Evolutionary conservation across 2,113 vertebrate species (phyloP), one percentile per base, ranked within the genome.

Genomic region (Cynopterus brachyotis): DNA sequence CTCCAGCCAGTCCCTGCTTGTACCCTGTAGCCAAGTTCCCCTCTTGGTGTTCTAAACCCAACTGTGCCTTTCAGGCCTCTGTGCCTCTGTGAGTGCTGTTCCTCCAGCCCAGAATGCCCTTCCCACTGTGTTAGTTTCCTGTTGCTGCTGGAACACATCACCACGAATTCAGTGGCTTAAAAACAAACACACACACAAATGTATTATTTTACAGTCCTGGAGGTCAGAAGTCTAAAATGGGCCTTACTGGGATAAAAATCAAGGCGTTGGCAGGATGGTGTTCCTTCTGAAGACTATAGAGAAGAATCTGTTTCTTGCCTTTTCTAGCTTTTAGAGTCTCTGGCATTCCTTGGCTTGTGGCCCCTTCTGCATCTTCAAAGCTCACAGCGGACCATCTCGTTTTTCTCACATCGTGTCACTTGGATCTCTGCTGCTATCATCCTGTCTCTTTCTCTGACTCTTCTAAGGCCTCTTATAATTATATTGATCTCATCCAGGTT

Each of bases 311-410:
- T 67, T 57, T 75, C 70, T 76, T 76, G 86, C 32, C 24, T 90
- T 67, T n/a, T 67, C 19, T 40, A 50, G 79, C 37, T 59, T 67
- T 67, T 28, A 0, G 13, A 67, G 86, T 9, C 32, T 57, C 47
- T 37, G 64, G 50, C 59, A 10, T 66, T 67, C 32, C 78, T 73
- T 42, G 47, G 37, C 37, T 66, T 1, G 30, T 47, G 30, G 45
- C 3, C 5, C 40, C 86, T 67, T 53, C 16, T 35, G 35, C 57
- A 24, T 55, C 35, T 73, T 73, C 85, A 64, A 30, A 89, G 84
- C 76, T 22, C 2, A 6, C 30, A 3, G 5, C 3, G 32, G 53
- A 5, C 28, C 20, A 6, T 32, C 55, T 1, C 0, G 9, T 53
- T 57, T 64, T 73, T 28, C 55, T 45, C 20, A 5, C 0, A 4